Conservation (phyloP, 2,888 invertebrate species). For the Loripinus fragilis region DNA sequence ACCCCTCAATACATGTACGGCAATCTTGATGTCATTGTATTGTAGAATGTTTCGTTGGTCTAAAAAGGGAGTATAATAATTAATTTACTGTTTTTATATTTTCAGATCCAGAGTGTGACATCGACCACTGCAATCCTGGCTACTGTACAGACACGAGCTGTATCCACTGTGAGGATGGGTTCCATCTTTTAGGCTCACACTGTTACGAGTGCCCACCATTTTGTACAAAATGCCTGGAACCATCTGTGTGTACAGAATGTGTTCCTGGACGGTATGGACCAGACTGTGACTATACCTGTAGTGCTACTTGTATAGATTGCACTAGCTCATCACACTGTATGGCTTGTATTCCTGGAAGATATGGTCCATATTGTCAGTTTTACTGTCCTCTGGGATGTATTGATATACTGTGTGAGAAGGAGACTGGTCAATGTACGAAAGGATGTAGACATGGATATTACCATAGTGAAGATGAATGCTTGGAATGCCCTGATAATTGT, state of each 20-base stretch:
- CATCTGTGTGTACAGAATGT: not conserved
- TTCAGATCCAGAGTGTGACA: not conserved
- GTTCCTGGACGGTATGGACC: not conserved
- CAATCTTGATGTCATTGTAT: too few species aligned
- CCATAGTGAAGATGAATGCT: too few species aligned
- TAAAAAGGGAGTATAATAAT: too few species aligned
- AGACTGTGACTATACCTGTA: not conserved
- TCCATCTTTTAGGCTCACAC: not conserved
- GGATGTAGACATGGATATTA: conserved; percentile 1
- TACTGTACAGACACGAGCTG: not conserved
- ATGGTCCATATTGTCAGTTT: not conserved
- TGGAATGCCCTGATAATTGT: too few species aligned
- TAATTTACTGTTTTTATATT: too few species aligned
- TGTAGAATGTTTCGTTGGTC: too few species aligned
- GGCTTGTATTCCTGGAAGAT: not conserved
- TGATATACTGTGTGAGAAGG: not conserved
- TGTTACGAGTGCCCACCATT: not conserved
- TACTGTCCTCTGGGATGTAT: not conserved
- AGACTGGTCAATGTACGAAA: not conserved
- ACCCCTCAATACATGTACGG: too few species aligned
- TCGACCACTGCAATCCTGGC: not conserved
- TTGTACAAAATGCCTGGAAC: conserved; percentile 1
- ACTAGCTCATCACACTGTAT: not conserved
- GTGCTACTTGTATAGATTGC: not conserved
- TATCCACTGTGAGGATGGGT: not conserved